Conservation (phyloP, 2,888 invertebrate genomes). For the Eupithecia centaureata region DNA sequence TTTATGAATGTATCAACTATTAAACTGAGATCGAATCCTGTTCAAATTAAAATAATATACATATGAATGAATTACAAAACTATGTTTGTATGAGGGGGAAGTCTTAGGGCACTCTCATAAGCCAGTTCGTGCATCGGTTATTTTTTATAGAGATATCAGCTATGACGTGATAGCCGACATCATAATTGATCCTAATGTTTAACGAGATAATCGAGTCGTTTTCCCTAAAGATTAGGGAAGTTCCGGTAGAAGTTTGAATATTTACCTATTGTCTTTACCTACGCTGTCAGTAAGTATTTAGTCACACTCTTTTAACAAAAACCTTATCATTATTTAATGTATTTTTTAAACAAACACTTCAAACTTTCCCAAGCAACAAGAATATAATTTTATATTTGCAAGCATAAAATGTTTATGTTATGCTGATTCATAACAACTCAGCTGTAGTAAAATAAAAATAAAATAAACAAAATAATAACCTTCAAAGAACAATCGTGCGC, state of each 20-base stretch:
- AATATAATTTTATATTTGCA: not conserved
- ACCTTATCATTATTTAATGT: not conserved
- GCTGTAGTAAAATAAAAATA: not conserved
- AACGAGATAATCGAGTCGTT: not conserved
- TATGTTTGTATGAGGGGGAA: not conserved
- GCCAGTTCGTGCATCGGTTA: not conserved
- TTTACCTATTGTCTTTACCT: not conserved
- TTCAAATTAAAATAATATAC: too few species aligned
- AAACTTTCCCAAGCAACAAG: not conserved
- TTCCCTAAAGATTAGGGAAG: not conserved
- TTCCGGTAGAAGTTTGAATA: not conserved
- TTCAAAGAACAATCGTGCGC: conserved; percentile 18
- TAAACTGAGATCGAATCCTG: too few species aligned
- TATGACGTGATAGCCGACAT: not conserved
- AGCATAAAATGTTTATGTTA: not conserved
- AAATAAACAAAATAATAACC: conserved; percentile 13
- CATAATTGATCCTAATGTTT: conserved; percentile 7
- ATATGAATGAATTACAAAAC: not conserved
- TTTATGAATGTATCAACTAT: too few species aligned
- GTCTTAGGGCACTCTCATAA: not conserved
- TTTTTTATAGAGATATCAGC: not conserved
- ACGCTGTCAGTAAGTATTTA: not conserved
- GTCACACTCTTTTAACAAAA: not conserved
- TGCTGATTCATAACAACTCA: conserved; percentile 2
- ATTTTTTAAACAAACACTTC: not conserved